Evolutionary conservation across 2,888 invertebrate genomes (phyloP), one percentile per base, ranked within the genome.

Genomic region (Brachypalpus laphriformis): DNA sequence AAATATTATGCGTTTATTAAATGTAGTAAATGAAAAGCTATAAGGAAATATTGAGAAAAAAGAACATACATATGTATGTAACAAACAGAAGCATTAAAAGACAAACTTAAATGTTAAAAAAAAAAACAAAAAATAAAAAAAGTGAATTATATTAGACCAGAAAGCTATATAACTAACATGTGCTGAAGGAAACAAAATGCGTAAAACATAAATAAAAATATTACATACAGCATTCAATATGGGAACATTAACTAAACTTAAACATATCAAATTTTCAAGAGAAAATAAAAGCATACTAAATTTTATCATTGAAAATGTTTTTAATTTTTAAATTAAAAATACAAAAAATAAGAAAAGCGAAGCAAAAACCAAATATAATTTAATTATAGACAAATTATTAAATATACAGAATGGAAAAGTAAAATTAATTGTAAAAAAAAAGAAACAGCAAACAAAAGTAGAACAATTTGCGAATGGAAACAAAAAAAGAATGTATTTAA

Each of bases 221-320:
- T 63, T 40, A 49, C 34, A 82, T 74, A 71, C 66, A 82, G 74
- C 86, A 86, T 77, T 74, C 70, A 81, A 74, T 86, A 85, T 86
- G 81, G 85, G 81, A 81, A 80, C 85, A 81, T 81, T 68, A 61
- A 77, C 57, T 59, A 86, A 83, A 86, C 72, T 40, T 77, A 82
- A 78, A 83, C 80, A 87, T 87, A 87, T 87, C 87, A 80, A 87
- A 83, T 80, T 68, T 83, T 63, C 72, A 82, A 70, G 72, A 81
- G 56, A 56, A 83, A 87, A 71, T 45, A 57, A 68, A 86, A 83
- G 87, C 82, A 78, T 81, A 40, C 80, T 78, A 87, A 87, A 51
- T 65, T 14, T 42, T 76, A 63, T 70, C 61, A 78, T 71, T 77
- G 40, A 81, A 66, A 59, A 71, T 37, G 34, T 82, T 66, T 80